Evolutionary conservation across 2,113 vertebrate genomes (phyloP), one percentile per base, ranked within the genome.

Genomic region (Neolamprologus ventralis): DNA sequence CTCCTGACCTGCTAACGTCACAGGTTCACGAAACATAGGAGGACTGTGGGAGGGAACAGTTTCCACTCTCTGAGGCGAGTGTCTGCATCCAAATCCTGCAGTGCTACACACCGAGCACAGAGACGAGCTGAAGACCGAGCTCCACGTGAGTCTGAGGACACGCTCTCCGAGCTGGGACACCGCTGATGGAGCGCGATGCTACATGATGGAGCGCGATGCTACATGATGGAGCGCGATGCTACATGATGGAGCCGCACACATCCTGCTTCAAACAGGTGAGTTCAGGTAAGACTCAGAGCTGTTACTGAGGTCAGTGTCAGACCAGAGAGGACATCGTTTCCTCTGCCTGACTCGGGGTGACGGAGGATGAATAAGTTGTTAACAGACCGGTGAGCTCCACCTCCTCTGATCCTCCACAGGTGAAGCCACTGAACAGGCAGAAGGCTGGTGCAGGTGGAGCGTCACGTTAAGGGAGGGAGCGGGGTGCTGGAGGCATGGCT

Each of bases 401-500:
- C 19, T 40, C 11, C 21, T 42, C 68, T 26, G 21, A 45, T 42
- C 40, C 68, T 73, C 14, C 21, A 31, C 47, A 53, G 28, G 75
- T 79, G 75, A 51, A 51, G 73, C 47, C 5, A 13, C 21, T 73
- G 37, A 73, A 26, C 37, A 4, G 68, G 68, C 40, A 73, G 40
- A 23, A 45, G 40, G 1, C 11, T 85, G 13, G 55, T 58, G 81
- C 87, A 88, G 84, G 71, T 82, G 87, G 82, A 87, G 81, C 17
- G 3, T 42, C 75, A 87, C 80, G 12, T 71, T 83, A 12, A 7
- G 87, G 83, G 84, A 81, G 79, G 45, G 65, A 17, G 47, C 21
- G 4, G 21, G 83, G 49, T 82, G 85, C 82, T 78, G 78, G 83
- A 82, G 83, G 87, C 75, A 65, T 54, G n/a, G 63, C 53, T 51